phyloP scores from a whole-genome alignment of 2,888 invertebrate genomes.

The Mallateleia sp. region DNA sequence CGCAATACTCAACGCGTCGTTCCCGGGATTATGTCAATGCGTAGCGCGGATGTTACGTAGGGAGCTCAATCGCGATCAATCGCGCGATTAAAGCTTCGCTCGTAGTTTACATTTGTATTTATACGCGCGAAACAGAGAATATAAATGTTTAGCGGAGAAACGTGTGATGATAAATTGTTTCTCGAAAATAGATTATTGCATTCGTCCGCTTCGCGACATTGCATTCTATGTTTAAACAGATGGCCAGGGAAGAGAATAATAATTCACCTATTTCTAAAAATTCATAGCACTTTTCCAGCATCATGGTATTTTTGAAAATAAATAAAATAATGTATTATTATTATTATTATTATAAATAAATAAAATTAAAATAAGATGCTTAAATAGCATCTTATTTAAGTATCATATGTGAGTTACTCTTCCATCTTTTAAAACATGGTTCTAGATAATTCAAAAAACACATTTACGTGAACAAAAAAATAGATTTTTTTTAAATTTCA shows the following conservation, averaged over 20 bases:
- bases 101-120: conserved; percentile 62
- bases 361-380: too few relatives aligned
- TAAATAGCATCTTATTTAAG: too few relatives aligned
- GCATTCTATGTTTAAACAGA: neutral
- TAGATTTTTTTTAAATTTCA: too few relatives aligned
- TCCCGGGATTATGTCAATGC: conserved; percentile 53
- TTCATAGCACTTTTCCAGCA: too few relatives aligned
- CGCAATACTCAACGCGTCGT: neutral
- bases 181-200: conserved; percentile 58
- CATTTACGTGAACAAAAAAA: too few relatives aligned
- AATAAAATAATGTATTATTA: too few relatives aligned
- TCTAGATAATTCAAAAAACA: too few relatives aligned
- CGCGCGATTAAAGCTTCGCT: conserved; percentile 51
- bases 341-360: too few relatives aligned
- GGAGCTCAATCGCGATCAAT: conserved; percentile 58
- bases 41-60: conserved; percentile 36
- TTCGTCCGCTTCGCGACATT: conserved; percentile 13
- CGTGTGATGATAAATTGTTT: conserved; percentile 53
- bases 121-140: conserved; percentile 24
- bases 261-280: neutral
- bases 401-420: too few relatives aligned
- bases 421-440: too few relatives aligned
- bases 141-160: conserved; percentile 47
- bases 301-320: too few relatives aligned
- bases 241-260: neutral